Base-by-base conservation (phyloP, 2,888 invertebrate genomes). In the Hololepta plana region DNA sequence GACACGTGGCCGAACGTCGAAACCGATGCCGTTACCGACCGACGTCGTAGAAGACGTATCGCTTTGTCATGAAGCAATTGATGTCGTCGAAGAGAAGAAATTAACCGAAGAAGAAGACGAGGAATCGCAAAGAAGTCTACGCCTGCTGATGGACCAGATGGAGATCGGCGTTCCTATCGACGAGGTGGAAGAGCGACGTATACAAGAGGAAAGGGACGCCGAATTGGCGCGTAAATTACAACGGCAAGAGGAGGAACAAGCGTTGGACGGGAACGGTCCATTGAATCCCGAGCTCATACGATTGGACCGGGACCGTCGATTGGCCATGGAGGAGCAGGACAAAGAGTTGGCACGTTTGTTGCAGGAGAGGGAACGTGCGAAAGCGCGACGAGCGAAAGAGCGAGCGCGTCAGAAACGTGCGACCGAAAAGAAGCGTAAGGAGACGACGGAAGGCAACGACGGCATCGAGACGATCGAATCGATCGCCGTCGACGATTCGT, bases 291-390 rank as follows among this genome's bases (percentile, higher is more conserved):
- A n/a, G n/a, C n/a, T n/a, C n/a, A n/a, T n/a, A n/a, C n/a, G n/a
- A n/a, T n/a, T n/a, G n/a, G n/a, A 33, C 42, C 46, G 55, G 13
- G 75, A 75, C 51, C 61, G 72, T 34, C 58, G 72, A 41, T 46
- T 77, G 34, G 79, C 79, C 2, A 74, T 79, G 39, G 79, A 81
- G 53, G 76, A 75, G 1, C 79, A 80, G 48, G 80, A 81, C 44
- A 70, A 75, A 33, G 80, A 80, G 48, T 48, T 80, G 25, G 80
- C 80, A 2, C 67, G 70, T 46, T 64, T 79, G 57, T 50, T 81
- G 23, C 79, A 80, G 47, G 79, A 79, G 45, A 57, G 68, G 40
- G 79, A 80, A 48, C 63, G 71, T 38, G 70, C 70, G 10, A 72
- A 73, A 47, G 67, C 70, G 2, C 67, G 67, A 40, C 59, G 74